Evolutionary conservation across 1,140 invertebrate genomes (phyloP).

Genomic region (Hycleus phaleratus): DNA sequence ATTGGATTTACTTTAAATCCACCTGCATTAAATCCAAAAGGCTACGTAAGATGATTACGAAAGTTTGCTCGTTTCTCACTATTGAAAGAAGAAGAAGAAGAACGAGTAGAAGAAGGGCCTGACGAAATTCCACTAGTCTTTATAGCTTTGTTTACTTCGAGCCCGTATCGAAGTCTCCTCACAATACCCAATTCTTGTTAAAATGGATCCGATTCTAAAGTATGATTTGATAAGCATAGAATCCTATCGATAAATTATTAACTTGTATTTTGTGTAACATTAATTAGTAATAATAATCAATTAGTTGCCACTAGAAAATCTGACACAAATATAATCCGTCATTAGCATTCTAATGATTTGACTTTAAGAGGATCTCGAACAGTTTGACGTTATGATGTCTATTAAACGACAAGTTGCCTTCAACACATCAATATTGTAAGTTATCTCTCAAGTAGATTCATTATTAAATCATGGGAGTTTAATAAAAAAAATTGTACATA

Average conservation of each 20-base stretch:
- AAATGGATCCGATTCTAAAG: background rate
- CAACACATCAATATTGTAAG: background rate
- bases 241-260: too few species aligned
- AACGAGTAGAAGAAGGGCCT: constrained; percentile 11
- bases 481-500: too few species aligned
- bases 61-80: constrained; percentile 32
- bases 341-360: too few species aligned
- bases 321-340: too few species aligned
- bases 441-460: background rate
- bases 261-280: too few species aligned
- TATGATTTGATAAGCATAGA: too few species aligned
- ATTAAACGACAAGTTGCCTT: background rate
- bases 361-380: too few species aligned
- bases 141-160: constrained; percentile 39
- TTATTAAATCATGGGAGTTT: background rate
- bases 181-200: constrained; percentile 27
- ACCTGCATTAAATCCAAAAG: constrained; percentile 25
- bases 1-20: constrained; percentile 11
- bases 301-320: too few species aligned
- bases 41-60: constrained; percentile 31
- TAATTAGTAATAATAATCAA: too few species aligned
- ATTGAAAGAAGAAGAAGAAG: constrained; percentile 20
- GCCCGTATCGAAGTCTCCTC: constrained; percentile 29
- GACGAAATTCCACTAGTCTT: constrained; percentile 27
- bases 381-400: too few species aligned